Evolutionary conservation across 2,797 vertebrate genomes (phyloP).

Genomic region (Syncerus caffer): DNA sequence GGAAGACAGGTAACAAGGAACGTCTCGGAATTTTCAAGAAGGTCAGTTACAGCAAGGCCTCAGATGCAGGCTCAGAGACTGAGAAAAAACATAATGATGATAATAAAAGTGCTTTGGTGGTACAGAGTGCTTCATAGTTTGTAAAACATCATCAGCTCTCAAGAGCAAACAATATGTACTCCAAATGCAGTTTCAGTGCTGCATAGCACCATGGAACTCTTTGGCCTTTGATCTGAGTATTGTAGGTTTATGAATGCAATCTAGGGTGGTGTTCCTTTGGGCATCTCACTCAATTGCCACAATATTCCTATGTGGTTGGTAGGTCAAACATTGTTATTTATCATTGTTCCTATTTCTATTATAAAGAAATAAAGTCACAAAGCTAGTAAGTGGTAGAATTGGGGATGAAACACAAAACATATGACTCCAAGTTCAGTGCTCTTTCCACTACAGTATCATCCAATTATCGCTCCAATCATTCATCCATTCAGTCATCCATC

Average conservation of each 20-base stretch:
- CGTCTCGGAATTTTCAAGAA: background rate
- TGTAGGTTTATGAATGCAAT: background rate
- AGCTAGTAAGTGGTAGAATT: background rate
- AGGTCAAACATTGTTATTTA: conserved; percentile 7
- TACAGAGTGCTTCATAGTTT: background rate
- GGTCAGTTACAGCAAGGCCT: background rate
- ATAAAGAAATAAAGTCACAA: conserved; percentile 15
- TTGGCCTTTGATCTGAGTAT: background rate
- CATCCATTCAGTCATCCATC: background rate
- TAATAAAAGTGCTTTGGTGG: background rate
- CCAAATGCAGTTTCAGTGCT: background rate
- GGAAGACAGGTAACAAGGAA: background rate
- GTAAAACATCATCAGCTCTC: background rate
- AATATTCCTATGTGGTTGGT: background rate
- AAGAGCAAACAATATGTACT: background rate
- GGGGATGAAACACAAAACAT: background rate
- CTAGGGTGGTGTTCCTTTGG: background rate
- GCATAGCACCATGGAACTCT: background rate
- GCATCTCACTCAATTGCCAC: background rate
- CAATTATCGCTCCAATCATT: background rate
- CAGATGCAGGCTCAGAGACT: background rate
- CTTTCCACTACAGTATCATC: background rate
- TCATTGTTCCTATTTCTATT: background rate
- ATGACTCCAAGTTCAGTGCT: background rate
- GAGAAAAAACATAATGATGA: background rate